Base-by-base conservation (phyloP, 1,140 invertebrate species). In the Eciton burchellii region DNA sequence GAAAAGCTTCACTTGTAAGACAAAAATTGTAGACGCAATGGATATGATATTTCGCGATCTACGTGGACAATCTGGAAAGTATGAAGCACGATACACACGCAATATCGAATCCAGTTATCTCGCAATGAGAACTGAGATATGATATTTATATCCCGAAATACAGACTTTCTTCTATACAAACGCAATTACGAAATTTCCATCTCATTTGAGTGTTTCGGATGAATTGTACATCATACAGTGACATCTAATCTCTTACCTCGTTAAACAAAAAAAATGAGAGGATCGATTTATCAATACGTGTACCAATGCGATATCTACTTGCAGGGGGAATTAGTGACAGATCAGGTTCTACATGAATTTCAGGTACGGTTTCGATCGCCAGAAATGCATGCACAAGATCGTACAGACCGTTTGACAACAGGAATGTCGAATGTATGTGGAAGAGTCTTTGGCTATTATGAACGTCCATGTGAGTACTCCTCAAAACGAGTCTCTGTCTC, bases 381-480 rank as follows among this genome's bases (percentile, higher is more conserved):
- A 68, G 56, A 56, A 45, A 24, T 70, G 26, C 63, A 68, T 70
- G 74, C 74, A 70, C 63, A 70, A 77, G 57, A 76, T 14, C 21
- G 49, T 79, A 79, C 74, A 79, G 63, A 79, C 74, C 74, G n/a
- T 79, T 63, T 29, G n/a, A n/a, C 52, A 79, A 79, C 74, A 79
- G 52, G 74, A 79, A 79, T 79, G 74, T 79, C 74, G 74, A 79
- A 79, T 79, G 74, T 52, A 68, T 56, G 52, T 56, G 35, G 74
- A 43, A 56, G 49, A 68, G 19, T 79, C 52, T 79, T 35, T 56
- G 63, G 56, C 60, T 26, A 79, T 49, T 68, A 79, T 79, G 2
- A 68, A 79, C 35, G 56, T 56, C 52, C 52, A 57, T 43, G 59
- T 66, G n/a, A 70, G 49, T 52, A 63, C 35, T 79, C 49, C 29